These are phyloP conservation scores for roundworm (Caenorhabditis elegans) DNA, from an alignment of 1,140 invertebrate genomes.

Conservation along the genomic window WBcel235 BX284604.4:16504001-16504500, in stretches of 20 bases:
- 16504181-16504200: neutral
- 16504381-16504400: no score
- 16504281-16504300: neutral
- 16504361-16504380: no score
- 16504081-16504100: neutral
- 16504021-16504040: conserved; percentile 16
- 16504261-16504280: neutral
- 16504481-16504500: no score
- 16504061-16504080: neutral
- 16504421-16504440: no score
- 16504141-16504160: neutral
- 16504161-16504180: neutral
- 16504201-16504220: neutral
- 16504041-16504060: neutral
- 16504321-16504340: no score
- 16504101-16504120: neutral
- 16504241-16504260: neutral
- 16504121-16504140: neutral
- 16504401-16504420: no score
- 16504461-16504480: no score
- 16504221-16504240: neutral
- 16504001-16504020: neutral
- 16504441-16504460: no score
- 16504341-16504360: no score
- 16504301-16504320: no score